Evolutionary conservation across 2,113 vertebrate genomes (phyloP).

Genomic region (Triplophysa rosa): DNA sequence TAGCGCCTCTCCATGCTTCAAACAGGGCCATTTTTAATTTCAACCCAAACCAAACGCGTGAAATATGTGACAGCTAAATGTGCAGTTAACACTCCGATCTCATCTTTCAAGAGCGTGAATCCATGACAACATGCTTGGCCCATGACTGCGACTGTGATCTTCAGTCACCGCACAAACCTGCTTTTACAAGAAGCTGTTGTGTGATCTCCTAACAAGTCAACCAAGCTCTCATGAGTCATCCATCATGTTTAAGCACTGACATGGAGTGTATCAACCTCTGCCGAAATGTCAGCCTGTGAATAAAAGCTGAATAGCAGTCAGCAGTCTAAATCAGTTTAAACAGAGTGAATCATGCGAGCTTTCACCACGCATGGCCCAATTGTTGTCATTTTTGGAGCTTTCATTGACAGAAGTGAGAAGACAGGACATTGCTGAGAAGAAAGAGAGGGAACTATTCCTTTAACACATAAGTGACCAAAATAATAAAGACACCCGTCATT

Average conservation of each 20-base stretch:
- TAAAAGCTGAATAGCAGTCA: conserved; percentile 12
- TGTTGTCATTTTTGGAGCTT: conserved; percentile 2
- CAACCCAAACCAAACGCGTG: background rate
- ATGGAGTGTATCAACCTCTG: conserved; percentile 9
- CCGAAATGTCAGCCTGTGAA: conserved; percentile 31
- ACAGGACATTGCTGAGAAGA: background rate
- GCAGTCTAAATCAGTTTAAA: conserved; percentile 9
- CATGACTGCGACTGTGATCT: conserved; percentile 18
- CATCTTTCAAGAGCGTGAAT: background rate
- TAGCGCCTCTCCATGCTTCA: background rate
- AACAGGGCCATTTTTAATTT: background rate
- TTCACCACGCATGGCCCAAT: background rate
- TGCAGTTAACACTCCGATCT: background rate
- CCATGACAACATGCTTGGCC: background rate
- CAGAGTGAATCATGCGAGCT: conserved; percentile 14
- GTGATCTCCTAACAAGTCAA: conserved; percentile 31
- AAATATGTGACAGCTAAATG: background rate
- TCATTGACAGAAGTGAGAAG: background rate
- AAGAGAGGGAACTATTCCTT: background rate
- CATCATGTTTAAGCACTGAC: conserved; percentile 32
- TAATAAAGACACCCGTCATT: no score
- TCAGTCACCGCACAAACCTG: background rate
- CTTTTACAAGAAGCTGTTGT: conserved; percentile 18
- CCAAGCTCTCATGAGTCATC: conserved; percentile 25
- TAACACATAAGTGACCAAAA: no score